A percentile compares a stretch with the other conserved stretches of the same genome.
phyloP scores from a whole-genome alignment of 2,888 invertebrate species.

The Metallyticus violacea region DNA sequence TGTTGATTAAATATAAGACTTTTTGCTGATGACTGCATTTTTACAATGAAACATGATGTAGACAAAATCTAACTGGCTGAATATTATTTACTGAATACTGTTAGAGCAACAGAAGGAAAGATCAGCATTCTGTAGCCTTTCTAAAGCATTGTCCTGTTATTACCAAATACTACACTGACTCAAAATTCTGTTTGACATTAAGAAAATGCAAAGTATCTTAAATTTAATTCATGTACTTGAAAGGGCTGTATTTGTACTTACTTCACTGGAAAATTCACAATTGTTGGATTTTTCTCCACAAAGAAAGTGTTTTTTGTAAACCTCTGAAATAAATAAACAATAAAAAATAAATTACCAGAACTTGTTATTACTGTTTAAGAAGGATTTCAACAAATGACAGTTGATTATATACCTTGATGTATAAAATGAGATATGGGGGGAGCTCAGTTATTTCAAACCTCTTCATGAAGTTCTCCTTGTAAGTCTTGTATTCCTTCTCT shows the following conservation, averaged over 20 bases:
- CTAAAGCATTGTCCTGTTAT: too few relatives aligned
- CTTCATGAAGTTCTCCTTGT: conserved; percentile 97
- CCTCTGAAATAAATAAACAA: conserved; percentile 52
- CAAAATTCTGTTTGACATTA: too few relatives aligned
- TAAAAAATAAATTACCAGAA: neutral
- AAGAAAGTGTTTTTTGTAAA: conserved; percentile 99
- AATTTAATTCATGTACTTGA: neutral
- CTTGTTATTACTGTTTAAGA: too few relatives aligned
- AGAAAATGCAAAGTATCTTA: too few relatives aligned
- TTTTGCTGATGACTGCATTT: too few relatives aligned
- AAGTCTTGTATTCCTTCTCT: conserved; percentile 98
- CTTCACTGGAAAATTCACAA: conserved; percentile 99
- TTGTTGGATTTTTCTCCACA: conserved; percentile 98
- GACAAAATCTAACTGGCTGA: too few relatives aligned
- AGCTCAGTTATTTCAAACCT: conserved; percentile 91
- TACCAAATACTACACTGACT: too few relatives aligned
- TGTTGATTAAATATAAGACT: too few relatives aligned
- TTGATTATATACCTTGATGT: conserved; percentile 67
- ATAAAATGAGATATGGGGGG: conserved; percentile 92
- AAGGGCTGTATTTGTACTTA: conserved; percentile 52
- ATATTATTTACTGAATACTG: too few relatives aligned
- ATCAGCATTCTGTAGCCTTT: too few relatives aligned
- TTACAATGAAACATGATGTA: too few relatives aligned
- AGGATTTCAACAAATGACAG: neutral
- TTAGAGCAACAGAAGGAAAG: too few relatives aligned